These are phyloP conservation scores for Dendroctonus valens DNA, from an alignment of 1,140 invertebrate species.

Conservation along the genomic window DNA sequence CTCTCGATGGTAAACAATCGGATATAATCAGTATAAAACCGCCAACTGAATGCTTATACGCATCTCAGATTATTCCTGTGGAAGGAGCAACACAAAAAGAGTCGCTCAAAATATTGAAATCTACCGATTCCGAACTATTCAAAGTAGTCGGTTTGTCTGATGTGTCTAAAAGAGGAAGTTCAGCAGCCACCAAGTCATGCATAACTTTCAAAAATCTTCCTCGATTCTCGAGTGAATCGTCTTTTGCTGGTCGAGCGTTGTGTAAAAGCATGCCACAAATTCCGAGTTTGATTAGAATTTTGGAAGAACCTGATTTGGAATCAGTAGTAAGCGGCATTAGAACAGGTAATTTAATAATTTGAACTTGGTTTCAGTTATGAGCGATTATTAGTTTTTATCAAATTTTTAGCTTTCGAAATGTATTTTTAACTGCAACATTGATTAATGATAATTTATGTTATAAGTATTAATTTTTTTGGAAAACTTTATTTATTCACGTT, in stretches of 20 bases:
- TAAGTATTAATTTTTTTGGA: too few relatives aligned
- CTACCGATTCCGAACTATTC: constrained; percentile 31
- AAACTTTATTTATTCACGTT: too few relatives aligned
- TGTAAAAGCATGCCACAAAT: constrained; percentile 35
- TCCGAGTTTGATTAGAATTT: constrained; percentile 25
- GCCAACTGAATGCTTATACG: constrained; percentile 30
- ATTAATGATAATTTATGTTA: too few relatives aligned
- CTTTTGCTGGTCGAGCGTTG: not conserved
- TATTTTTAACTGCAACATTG: too few relatives aligned
- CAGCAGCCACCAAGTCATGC: constrained; percentile 19
- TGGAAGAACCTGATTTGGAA: constrained; percentile 16
- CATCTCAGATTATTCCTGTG: constrained; percentile 31
- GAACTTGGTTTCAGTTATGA: too few relatives aligned
- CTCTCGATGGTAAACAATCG: constrained; percentile 23
- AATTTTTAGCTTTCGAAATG: too few relatives aligned
- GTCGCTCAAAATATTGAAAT: constrained; percentile 26
- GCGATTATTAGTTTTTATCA: too few relatives aligned
- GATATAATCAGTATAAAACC: constrained; percentile 34
- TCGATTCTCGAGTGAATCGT: not conserved
- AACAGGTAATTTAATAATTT: too few relatives aligned
- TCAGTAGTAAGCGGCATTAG: too few relatives aligned
- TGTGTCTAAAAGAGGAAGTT: constrained; percentile 10
- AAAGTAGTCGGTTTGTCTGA: constrained; percentile 24
- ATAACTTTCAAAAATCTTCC: constrained; percentile 23
- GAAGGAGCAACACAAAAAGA: constrained; percentile 11